Evolutionary conservation across 2,797 vertebrate species (phyloP).

Genomic region (Coregonus suidteri): DNA sequence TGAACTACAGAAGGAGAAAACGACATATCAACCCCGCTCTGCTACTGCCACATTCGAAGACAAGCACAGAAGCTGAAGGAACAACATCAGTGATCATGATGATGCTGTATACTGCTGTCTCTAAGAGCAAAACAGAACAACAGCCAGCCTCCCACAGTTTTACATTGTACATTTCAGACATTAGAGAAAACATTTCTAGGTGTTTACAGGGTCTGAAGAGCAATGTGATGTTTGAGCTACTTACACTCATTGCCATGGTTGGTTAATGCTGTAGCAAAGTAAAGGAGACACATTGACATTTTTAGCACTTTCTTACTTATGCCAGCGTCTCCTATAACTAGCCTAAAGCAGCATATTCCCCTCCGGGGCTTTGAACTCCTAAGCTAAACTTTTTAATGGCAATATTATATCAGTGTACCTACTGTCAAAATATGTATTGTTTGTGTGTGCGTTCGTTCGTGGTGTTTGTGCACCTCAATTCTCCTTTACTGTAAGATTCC

Average conservation of each 20-base stretch:
- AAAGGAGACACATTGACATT: constrained; percentile 20
- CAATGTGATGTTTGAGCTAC: constrained; percentile 18
- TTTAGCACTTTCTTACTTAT: constrained; percentile 17
- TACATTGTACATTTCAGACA: constrained; percentile 25
- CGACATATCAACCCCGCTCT: constrained; percentile 64
- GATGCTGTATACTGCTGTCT: constrained; percentile 50
- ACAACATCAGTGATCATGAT: constrained; percentile 36
- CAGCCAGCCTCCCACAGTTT: constrained; percentile 20
- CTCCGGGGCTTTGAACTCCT: constrained; percentile 24
- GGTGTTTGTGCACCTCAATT: constrained; percentile 27
- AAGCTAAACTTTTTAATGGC: constrained; percentile 31
- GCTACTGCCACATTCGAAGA: constrained; percentile 59
- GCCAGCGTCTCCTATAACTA: constrained; percentile 19
- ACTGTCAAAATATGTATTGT: constrained; percentile 38
- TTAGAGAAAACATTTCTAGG: constrained; percentile 35
- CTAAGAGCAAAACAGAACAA: constrained; percentile 32
- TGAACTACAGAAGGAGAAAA: constrained; percentile 48
- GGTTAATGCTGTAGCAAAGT: constrained; percentile 52
- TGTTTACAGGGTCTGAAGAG: constrained; percentile 22
- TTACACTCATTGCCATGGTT: constrained; percentile 24
- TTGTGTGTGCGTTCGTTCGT: constrained; percentile 39
- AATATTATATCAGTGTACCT: constrained; percentile 53
- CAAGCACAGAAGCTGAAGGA: constrained; percentile 50
- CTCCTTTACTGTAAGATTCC: constrained; percentile 27
- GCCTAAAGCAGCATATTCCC: constrained; percentile 14